These are phyloP conservation scores for Tetragnatha montana DNA, from an alignment of 2,888 invertebrate species.

Conservation along the genomic window DNA sequence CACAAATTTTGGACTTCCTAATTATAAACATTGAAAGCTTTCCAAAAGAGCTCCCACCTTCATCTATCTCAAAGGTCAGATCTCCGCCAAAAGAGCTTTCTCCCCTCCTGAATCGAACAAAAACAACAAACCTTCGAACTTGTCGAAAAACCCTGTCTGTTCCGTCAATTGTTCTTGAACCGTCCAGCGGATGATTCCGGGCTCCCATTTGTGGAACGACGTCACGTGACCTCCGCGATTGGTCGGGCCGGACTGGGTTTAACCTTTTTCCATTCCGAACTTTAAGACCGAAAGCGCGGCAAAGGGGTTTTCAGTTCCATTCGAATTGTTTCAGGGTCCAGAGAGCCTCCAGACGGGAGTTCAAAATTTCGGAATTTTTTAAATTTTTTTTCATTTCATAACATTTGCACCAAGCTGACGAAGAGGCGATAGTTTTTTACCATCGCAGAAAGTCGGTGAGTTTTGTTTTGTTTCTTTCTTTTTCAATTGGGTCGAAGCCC, in stretches of 20 bases:
- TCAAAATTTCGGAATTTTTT: neutral
- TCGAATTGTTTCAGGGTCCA: neutral
- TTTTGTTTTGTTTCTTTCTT: neutral
- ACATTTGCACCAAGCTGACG: neutral
- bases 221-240: neutral
- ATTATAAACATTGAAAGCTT: neutral
- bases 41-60: neutral
- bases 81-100: neutral
- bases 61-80: neutral
- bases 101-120: neutral
- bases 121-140: neutral
- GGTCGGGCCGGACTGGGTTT: neutral
- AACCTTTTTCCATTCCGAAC: neutral
- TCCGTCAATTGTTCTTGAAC: neutral
- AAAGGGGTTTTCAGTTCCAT: neutral
- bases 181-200: neutral
- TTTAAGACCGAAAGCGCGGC: neutral
- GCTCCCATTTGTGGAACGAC: neutral
- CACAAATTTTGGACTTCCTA: too few species aligned
- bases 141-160: neutral
- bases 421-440: neutral
- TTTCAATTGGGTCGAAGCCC: conserved; percentile 10
- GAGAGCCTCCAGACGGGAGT: neutral
- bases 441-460: neutral
- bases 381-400: neutral